Percentiles rank a stretch among this genome's conserved stretches.
These are phyloP conservation scores for Fundulus diaphanus DNA, from an alignment of 2,797 vertebrate genomes.

Conservation along the genomic window DNA sequence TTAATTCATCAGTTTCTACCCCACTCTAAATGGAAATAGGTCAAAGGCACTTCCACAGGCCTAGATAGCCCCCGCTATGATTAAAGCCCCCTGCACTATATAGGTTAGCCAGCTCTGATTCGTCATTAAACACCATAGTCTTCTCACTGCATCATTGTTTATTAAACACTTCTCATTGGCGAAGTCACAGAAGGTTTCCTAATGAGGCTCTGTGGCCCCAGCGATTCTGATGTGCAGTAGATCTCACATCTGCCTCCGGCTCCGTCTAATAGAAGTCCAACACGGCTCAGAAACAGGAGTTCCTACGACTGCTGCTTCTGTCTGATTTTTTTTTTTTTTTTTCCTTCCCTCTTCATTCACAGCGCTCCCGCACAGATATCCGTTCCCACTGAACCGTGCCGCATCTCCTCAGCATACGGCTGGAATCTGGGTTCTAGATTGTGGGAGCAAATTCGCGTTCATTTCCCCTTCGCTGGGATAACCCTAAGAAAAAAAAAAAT, in stretches of 20 bases:
- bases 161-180: constrained; percentile 48
- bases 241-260: constrained; percentile 16
- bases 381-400: background rate
- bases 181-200: constrained; percentile 7
- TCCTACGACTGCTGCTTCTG: background rate
- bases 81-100: constrained; percentile 59
- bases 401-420: background rate
- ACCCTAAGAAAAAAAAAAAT: background rate
- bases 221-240: constrained; percentile 22
- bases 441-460: background rate
- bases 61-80: constrained; percentile 38
- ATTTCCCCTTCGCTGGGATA: background rate
- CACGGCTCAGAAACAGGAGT: constrained; percentile 2
- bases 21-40: constrained; percentile 72
- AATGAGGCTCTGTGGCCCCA: constrained; percentile 11
- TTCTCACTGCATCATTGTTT: constrained; percentile 41
- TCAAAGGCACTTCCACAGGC: constrained; percentile 63
- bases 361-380: background rate
- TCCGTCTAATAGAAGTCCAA: constrained; percentile 12
- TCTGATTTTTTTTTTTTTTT: too few relatives aligned
- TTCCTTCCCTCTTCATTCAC: background rate
- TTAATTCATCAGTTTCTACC: constrained; percentile 71
- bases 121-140: constrained; percentile 40
- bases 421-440: too few relatives aligned
- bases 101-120: constrained; percentile 59